These are phyloP conservation scores for Brotula barbata DNA, from an alignment of 2,797 vertebrate genomes.

Conservation along the genomic window DNA sequence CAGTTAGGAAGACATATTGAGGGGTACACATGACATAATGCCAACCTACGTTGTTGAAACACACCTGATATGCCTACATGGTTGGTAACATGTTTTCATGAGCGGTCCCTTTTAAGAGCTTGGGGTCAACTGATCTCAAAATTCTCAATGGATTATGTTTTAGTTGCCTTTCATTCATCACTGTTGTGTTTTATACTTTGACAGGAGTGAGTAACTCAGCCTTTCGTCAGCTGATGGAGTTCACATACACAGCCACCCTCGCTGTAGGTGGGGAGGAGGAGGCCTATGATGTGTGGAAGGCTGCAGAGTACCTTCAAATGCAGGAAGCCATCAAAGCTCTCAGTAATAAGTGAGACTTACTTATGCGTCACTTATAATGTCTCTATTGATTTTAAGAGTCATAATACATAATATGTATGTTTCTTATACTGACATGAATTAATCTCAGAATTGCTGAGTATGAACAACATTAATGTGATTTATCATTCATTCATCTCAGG, in stretches of 20 bases:
- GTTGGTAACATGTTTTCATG: too few relatives aligned
- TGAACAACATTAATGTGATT: background rate
- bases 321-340: constrained; percentile 98
- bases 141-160: too few relatives aligned
- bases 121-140: too few relatives aligned
- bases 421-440: background rate
- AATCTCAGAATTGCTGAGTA: background rate
- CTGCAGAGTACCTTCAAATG: constrained; percentile 98
- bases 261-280: constrained; percentile 90
- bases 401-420: background rate
- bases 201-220: constrained; percentile 96
- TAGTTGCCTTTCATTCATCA: constrained; percentile 19
- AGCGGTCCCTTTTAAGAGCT: too few relatives aligned
- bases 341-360: constrained; percentile 83
- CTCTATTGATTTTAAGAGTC: background rate
- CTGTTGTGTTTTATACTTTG: constrained; percentile 23
- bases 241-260: constrained; percentile 95
- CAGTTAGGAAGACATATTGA: too few relatives aligned
- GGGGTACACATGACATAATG: too few relatives aligned
- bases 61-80: too few relatives aligned
- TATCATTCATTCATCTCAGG: constrained; percentile 60
- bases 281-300: constrained; percentile 95
- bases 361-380: background rate
- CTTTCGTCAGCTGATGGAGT: constrained; percentile 95
- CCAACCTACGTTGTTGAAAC: too few relatives aligned